A percentile compares a stretch with the other conserved stretches of the same genome.
These are phyloP conservation scores for Iselma pallidipennis DNA, from an alignment of 2,888 invertebrate genomes.

Conservation along the genomic window DNA sequence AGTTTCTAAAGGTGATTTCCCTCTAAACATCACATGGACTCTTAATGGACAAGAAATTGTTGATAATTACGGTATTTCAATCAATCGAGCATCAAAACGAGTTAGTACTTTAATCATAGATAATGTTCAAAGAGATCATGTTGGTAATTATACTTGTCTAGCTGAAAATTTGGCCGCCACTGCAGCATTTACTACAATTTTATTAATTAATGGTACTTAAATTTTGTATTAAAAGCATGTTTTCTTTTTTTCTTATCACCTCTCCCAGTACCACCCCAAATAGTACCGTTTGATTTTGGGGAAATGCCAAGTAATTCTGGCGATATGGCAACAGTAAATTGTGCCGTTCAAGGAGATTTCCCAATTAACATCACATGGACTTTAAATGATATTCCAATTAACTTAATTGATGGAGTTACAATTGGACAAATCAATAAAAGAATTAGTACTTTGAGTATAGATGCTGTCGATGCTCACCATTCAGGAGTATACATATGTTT, in stretches of 20 bases:
- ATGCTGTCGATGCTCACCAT: constrained; percentile 63
- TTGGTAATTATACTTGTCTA: constrained; percentile 75
- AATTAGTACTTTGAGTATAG: constrained; percentile 64
- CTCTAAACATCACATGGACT: constrained; percentile 72
- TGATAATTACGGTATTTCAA: constrained; percentile 40
- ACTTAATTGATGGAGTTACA: constrained; percentile 60
- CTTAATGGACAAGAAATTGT: constrained; percentile 66
- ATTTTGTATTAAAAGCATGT: constrained; percentile 1
- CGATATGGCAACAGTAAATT: constrained; percentile 51
- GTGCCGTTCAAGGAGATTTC: constrained; percentile 77
- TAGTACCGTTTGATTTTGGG: constrained; percentile 76
- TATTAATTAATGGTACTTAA: constrained; percentile 68
- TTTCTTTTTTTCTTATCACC: background rate
- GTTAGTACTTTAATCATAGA: constrained; percentile 72
- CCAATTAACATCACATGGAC: constrained; percentile 78
- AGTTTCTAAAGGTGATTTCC: constrained; percentile 71
- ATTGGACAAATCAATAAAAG: constrained; percentile 63
- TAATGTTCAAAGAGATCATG: constrained; percentile 70
- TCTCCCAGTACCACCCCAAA: constrained; percentile 72
- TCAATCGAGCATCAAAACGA: constrained; percentile 56
- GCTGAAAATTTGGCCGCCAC: constrained; percentile 71
- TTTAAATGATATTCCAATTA: constrained; percentile 58
- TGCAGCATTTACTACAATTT: constrained; percentile 64
- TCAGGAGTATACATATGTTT: constrained; percentile 66
- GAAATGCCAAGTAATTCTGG: constrained; percentile 63